These are phyloP conservation scores for Ailurus styani DNA, from an alignment of 2,113 vertebrate species.

Conservation along the genomic window DNA sequence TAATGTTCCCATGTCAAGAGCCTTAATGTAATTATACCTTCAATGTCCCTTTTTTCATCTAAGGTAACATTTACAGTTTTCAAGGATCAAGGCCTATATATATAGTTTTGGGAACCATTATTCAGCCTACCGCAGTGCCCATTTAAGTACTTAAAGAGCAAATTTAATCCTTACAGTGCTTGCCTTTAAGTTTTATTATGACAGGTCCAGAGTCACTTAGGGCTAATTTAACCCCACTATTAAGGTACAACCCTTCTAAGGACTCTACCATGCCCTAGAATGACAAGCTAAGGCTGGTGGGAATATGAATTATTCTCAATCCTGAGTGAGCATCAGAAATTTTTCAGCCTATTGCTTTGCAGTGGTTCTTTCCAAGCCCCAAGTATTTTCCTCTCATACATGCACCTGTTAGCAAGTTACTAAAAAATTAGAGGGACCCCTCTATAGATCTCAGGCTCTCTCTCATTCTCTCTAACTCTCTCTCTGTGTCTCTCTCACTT, in stretches of 20 bases:
- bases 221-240: not conserved
- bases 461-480: not conserved
- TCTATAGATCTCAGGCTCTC: not conserved
- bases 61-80: not conserved
- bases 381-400: not conserved
- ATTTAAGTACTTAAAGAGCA: not conserved
- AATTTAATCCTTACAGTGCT: not conserved
- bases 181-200: not conserved
- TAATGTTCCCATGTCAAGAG: not conserved
- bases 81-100: not conserved
- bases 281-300: not conserved
- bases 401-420: not conserved
- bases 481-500: not conserved
- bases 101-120: not conserved
- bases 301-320: not conserved
- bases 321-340: not conserved
- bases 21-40: not conserved
- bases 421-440: not conserved
- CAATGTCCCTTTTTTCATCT: not conserved
- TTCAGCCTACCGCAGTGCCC: not conserved
- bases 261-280: not conserved
- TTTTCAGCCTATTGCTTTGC: not conserved
- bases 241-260: not conserved
- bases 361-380: not conserved
- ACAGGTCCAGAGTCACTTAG: not conserved